Evolutionary conservation across 2,888 invertebrate species (phyloP).

Genomic region (Andricus curvator): DNA sequence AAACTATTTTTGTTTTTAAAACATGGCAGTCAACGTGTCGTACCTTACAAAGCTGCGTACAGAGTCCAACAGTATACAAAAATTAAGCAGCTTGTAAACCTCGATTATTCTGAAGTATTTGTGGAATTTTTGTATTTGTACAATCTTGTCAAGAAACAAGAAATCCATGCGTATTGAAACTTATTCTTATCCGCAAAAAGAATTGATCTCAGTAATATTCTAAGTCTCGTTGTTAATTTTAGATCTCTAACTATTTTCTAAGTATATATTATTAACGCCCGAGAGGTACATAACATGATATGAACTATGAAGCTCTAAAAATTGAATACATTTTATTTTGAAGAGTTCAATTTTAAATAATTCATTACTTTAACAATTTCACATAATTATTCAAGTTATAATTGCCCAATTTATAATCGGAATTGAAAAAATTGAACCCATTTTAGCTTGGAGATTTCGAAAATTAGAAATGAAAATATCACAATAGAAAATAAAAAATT

Average conservation of each 20-base stretch:
- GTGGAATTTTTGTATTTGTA: conserved; percentile 8
- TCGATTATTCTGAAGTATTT: conserved; percentile 12
- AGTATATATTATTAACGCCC: background rate
- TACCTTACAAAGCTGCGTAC: conserved; percentile 21
- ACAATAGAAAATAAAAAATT: no score
- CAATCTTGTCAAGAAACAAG: background rate
- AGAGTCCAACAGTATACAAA: conserved; percentile 2
- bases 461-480: no score
- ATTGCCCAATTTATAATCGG: no score
- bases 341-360: background rate
- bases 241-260: background rate
- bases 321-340: background rate
- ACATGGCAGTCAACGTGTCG: conserved; percentile 32
- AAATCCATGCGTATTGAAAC: background rate
- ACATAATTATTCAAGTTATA: no score
- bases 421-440: no score
- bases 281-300: conserved; percentile 2
- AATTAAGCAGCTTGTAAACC: conserved; percentile 1
- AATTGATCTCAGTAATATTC: background rate
- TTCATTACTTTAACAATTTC: background rate
- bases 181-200: background rate
- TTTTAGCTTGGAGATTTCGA: no score
- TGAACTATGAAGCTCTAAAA: background rate
- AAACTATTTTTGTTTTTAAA: conserved; percentile 7
- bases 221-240: background rate